phyloP scores from a whole-genome alignment of 2,113 vertebrate species.

The Pedetes capensis region DNA sequence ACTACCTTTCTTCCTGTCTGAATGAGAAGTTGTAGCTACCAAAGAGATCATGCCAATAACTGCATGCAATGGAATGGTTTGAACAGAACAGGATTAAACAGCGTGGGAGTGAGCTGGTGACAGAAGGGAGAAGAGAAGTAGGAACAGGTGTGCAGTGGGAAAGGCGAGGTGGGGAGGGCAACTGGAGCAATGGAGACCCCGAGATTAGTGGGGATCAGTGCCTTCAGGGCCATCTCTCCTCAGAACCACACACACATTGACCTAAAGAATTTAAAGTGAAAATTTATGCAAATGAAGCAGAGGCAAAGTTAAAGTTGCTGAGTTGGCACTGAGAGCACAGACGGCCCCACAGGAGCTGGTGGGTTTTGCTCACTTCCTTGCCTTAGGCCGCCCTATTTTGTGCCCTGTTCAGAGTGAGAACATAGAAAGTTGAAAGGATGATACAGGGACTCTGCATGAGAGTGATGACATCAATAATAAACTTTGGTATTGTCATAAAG shows the following conservation, averaged over 20 bases:
- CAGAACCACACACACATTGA: not conserved
- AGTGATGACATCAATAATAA: not conserved
- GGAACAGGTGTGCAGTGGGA: fast-evolving
- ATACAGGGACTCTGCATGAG: not conserved
- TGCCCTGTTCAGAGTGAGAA: fast-evolving
- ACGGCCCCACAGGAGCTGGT: fast-evolving
- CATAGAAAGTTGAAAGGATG: fast-evolving
- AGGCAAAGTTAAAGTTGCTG: too few relatives aligned
- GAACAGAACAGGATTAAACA: fast-evolving
- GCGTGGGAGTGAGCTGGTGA: not conserved
- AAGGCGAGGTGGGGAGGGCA: fast-evolving
- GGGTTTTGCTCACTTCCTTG: too few relatives aligned
- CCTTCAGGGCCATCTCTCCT: not conserved
- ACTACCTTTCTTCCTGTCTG: not conserved
- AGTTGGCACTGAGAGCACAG: too few relatives aligned
- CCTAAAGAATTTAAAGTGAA: not conserved
- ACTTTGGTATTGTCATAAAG: not conserved
- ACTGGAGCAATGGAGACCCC: fast-evolving
- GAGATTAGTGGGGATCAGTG: fast-evolving
- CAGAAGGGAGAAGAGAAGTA: not conserved
- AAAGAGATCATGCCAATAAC: not conserved
- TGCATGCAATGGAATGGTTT: not conserved
- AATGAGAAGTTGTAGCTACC: not conserved
- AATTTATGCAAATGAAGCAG: not conserved
- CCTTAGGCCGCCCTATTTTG: fast-evolving